Conservation (phyloP, 1,140 invertebrate genomes). For the Drosophila asahinai region DNA sequence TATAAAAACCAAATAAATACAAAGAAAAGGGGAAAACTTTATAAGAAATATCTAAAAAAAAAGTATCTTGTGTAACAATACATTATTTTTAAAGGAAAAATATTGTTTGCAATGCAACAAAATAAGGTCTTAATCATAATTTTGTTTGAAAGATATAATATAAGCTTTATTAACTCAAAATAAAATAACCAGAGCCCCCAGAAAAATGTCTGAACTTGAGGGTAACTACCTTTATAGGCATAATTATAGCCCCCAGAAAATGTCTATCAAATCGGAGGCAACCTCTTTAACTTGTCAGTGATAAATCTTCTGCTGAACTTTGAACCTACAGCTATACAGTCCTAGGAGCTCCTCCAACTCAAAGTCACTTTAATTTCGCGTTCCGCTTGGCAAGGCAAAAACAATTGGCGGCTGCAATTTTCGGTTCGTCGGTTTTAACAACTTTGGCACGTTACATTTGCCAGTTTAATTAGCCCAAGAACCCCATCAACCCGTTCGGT, state of each 20-base stretch:
- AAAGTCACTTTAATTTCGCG: conserved; percentile 73
- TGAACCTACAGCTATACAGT: conserved; percentile 20
- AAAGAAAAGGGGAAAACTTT: background rate
- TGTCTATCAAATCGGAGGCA: background rate
- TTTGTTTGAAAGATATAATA: background rate
- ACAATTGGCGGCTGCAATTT: conserved; percentile 70
- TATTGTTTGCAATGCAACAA: too few relatives aligned
- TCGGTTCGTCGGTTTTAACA: conserved; percentile 64
- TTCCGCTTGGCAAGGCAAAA: conserved; percentile 66
- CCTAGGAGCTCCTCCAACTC: conserved; percentile 31
- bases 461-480: conserved; percentile 63
- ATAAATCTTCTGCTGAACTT: conserved; percentile 35
- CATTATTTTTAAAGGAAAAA: too few relatives aligned
- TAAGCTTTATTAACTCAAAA: background rate
- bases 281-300: conserved; percentile 26
- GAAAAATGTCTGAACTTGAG: background rate
- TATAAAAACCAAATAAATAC: too few relatives aligned
- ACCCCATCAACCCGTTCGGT: conserved; percentile 2
- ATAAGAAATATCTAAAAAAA: too few relatives aligned
- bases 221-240: background rate
- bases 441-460: conserved; percentile 69
- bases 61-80: too few relatives aligned
- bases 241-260: background rate
- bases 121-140: too few relatives aligned
- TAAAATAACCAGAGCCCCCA: too few relatives aligned